Evolutionary conservation across 2,113 vertebrate genomes (phyloP), one percentile per base, ranked within the genome.

Genomic region (Lanius ludovicianus): DNA sequence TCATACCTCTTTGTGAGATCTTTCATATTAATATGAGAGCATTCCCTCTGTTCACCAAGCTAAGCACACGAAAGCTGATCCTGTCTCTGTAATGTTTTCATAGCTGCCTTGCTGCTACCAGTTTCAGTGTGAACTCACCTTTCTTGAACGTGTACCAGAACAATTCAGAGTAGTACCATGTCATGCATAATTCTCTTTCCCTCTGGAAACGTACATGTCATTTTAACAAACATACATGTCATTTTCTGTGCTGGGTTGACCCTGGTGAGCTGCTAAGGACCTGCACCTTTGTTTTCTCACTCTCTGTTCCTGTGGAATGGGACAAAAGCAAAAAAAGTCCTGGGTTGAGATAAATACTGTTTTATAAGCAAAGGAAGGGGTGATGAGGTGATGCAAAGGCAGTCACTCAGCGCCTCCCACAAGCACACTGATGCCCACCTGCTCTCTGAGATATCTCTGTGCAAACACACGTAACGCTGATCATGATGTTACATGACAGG

Each of bases 41-140:
- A 20, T 28, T 85, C 75, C 13, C 24, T 47, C 11, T 69, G 19
- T 53, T 81, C 23, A 46, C 11, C 42, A 49, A 65, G 12, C 12
- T 68, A 44, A 84, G 41, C 17, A 7, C 37, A 25, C 17, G 42
- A 49, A 39, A 79, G 15, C 50, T 19, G 16, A 33, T 87, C 6
- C 18, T 39, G 16, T 65, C 18, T 39, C 30, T 41, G 13, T 55
- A 44, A 15, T 23, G 12, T 69, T 57, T 41, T 63, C 0, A 0
- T 31, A 16, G 8, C 24, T 57, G 37, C 8, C 33, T 11, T 67
- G 20, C 35, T 81, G 31, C 23, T 14, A 11, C 10, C 8, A 56
- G 1, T 64, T 93, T 21, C 23, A 2, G 9, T 67, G 23, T 0
- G 0, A 78, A 9, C 30, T 89, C 1, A 0, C 15, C 7, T 52